A percentile compares a stretch with the other conserved stretches of the same genome.
Conservation (phyloP, 2,797 vertebrate genomes). For the Sternarchorhynchus goeldii region DNA sequence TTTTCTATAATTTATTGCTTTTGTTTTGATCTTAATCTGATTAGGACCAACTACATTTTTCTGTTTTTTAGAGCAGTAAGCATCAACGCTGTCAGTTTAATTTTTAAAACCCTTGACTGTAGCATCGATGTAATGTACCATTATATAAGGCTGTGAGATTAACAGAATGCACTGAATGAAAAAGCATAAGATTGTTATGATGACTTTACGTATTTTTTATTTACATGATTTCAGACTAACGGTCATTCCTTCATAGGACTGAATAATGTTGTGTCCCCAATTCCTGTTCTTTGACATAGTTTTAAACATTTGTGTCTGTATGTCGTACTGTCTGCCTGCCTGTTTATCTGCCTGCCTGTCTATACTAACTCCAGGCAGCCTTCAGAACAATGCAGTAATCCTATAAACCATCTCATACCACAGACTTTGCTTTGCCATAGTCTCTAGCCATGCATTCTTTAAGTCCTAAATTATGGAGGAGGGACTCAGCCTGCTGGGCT, state of each 20-base stretch:
- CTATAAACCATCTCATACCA: conserved; percentile 44
- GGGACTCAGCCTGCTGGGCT: conserved; percentile 50
- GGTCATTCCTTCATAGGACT: too few relatives aligned
- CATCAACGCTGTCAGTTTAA: neutral
- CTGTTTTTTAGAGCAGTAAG: neutral
- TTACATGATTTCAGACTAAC: neutral
- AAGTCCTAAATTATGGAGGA: conserved; percentile 55
- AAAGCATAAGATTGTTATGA: neutral
- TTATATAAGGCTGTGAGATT: too few relatives aligned
- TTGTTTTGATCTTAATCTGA: neutral
- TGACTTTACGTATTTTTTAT: neutral
- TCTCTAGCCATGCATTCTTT: conserved; percentile 44
- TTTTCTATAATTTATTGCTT: neutral
- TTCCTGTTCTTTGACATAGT: neutral
- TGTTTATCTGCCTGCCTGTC: neutral
- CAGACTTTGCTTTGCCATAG: conserved; percentile 31
- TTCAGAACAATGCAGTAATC: conserved; percentile 37
- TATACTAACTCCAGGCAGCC: conserved; percentile 28
- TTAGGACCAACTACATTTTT: neutral
- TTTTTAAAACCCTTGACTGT: neutral
- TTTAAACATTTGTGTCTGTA: neutral
- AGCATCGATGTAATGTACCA: too few relatives aligned
- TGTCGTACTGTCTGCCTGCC: neutral
- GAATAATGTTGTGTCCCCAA: neutral
- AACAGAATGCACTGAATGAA: too few relatives aligned